Conservation (phyloP, 2,888 invertebrate species). For the Sisyra nigra region DNA sequence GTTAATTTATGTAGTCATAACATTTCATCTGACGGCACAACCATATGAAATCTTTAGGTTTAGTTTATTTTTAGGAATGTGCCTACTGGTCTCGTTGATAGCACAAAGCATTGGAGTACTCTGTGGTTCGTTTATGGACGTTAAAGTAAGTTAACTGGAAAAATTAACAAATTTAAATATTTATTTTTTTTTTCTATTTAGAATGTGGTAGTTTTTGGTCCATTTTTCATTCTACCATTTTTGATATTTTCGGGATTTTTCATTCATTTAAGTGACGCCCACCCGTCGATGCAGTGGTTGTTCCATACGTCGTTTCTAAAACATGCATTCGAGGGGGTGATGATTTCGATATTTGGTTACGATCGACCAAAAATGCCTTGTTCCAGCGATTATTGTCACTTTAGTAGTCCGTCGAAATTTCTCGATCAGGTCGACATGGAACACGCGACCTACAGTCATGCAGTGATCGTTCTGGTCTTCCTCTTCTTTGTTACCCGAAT, state of each 20-base stretch:
- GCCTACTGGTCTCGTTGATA: slow-evolving; percentile 63
- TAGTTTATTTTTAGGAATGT: slow-evolving; percentile 50
- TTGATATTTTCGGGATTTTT: slow-evolving; percentile 88
- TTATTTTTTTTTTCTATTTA: slow-evolving; percentile 29
- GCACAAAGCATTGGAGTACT: slow-evolving; percentile 75
- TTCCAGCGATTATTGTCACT: slow-evolving; percentile 59
- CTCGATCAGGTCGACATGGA: slow-evolving; percentile 58
- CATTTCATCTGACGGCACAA: slow-evolving; percentile 78
- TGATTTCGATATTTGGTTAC: slow-evolving; percentile 70
- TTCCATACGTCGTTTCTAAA: slow-evolving; percentile 80
- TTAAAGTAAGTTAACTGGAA: slow-evolving; percentile 41
- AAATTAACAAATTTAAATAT: slow-evolving; percentile 3
- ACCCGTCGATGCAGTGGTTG: slow-evolving; percentile 61
- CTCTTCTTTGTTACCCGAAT: slow-evolving; percentile 46
- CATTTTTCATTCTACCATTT: slow-evolving; percentile 75
- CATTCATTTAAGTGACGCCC: slow-evolving; percentile 67
- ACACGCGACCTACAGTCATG: slow-evolving; percentile 45
- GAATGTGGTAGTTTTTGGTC: slow-evolving; percentile 82
- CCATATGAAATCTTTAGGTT: slow-evolving; percentile 61
- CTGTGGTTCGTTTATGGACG: slow-evolving; percentile 64
- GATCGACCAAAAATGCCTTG: slow-evolving; percentile 60
- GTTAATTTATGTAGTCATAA: slow-evolving; percentile 54
- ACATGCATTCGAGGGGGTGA: slow-evolving; percentile 72
- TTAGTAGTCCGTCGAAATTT: slow-evolving; percentile 49
- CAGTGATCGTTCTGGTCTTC: slow-evolving; percentile 43